phyloP scores from a whole-genome alignment of 2,888 invertebrate genomes.

The Pollenia angustigena region DNA sequence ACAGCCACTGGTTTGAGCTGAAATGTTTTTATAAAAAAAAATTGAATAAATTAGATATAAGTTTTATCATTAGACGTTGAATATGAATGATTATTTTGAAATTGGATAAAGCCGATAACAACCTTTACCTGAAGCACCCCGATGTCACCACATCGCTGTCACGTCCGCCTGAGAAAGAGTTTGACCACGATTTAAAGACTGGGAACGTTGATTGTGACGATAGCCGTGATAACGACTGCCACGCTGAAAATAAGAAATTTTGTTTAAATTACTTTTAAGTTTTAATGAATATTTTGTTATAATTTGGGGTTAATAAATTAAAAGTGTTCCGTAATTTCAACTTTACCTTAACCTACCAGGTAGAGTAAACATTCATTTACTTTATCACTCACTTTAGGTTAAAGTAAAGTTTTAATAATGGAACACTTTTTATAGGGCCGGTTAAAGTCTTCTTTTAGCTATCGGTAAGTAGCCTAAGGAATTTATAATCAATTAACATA shows the following conservation, averaged over 20 bases:
- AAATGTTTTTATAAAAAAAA: slow-evolving; percentile 71
- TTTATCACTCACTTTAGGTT: too few species aligned
- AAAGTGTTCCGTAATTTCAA: too few species aligned
- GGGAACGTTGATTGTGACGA: slow-evolving; percentile 89
- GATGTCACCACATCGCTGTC: slow-evolving; percentile 91
- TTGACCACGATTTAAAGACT: slow-evolving; percentile 90
- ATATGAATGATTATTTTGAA: slow-evolving; percentile 14
- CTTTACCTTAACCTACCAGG: too few species aligned
- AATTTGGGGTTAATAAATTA: too few species aligned
- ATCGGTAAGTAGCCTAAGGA: too few species aligned
- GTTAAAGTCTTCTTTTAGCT: too few species aligned
- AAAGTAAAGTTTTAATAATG: too few species aligned
- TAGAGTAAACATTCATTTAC: too few species aligned
- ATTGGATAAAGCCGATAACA: slow-evolving; percentile 56
- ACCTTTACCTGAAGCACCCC: slow-evolving; percentile 88
- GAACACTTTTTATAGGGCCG: too few species aligned
- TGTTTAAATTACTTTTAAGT: background rate
- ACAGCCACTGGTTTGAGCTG: slow-evolving; percentile 84
- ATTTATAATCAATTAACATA: too few species aligned
- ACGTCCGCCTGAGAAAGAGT: slow-evolving; percentile 88
- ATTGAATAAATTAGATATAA: slow-evolving; percentile 20
- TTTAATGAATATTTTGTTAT: background rate
- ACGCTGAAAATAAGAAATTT: slow-evolving; percentile 83
- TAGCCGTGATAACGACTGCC: slow-evolving; percentile 87
- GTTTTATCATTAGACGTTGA: slow-evolving; percentile 4